phyloP scores from a whole-genome alignment of 1,140 invertebrate species.

The Plodia interpunctella region DNA sequence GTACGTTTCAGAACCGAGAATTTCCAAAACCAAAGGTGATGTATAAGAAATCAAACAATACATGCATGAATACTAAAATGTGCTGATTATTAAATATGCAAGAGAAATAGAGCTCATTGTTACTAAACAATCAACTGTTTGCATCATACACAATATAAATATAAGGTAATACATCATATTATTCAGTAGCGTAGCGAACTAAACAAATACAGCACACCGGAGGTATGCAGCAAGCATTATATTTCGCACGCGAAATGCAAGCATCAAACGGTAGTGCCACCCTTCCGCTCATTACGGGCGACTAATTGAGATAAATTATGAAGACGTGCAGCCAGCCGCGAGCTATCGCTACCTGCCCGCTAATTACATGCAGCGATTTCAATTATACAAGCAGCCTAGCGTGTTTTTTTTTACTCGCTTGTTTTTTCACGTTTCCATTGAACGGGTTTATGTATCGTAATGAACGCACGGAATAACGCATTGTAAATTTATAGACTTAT shows the following conservation, averaged over 20 bases:
- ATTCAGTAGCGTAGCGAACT: neutral
- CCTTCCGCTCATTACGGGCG: conserved; percentile 64
- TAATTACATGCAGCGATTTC: conserved; percentile 67
- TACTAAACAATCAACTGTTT: too few species aligned
- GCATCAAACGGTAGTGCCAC: conserved; percentile 27
- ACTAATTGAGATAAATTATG: conserved; percentile 73
- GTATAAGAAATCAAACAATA: too few species aligned
- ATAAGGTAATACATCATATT: too few species aligned
- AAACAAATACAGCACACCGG: neutral
- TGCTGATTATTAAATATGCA: too few species aligned
- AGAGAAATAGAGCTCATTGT: too few species aligned
- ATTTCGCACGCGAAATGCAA: conserved; percentile 18
- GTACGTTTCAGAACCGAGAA: too few species aligned
- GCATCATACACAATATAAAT: too few species aligned
- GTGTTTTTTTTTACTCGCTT: conserved; percentile 26
- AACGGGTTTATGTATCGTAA: conserved; percentile 29
- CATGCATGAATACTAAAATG: too few species aligned
- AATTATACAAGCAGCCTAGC: conserved; percentile 43
- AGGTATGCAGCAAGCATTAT: conserved; percentile 10
- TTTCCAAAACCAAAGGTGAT: too few species aligned
- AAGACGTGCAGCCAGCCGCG: conserved; percentile 57
- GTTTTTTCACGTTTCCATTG: conserved; percentile 24
- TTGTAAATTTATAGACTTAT: conserved; percentile 27
- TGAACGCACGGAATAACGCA: conserved; percentile 25
- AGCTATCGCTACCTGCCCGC: conserved; percentile 57